A percentile compares a stretch with the other conserved stretches of the same genome.
Evolutionary conservation across 2,113 vertebrate species (phyloP).

Genomic region (Burhinus oedicnemus): DNA sequence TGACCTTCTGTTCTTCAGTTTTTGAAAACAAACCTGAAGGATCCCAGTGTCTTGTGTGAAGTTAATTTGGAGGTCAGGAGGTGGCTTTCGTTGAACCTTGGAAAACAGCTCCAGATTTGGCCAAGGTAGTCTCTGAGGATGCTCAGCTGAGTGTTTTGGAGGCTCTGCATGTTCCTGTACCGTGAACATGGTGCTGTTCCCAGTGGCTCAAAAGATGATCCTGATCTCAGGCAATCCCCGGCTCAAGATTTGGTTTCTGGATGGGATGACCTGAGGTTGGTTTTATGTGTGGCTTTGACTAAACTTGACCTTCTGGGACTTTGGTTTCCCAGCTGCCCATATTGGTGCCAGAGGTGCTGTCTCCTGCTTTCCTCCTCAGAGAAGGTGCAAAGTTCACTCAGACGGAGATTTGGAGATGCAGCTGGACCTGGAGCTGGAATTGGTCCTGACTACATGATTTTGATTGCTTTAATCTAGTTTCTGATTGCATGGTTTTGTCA

Average conservation of each 20-base stretch:
- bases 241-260: background rate
- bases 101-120: background rate
- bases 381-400: background rate
- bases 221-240: background rate
- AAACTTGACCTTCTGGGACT: background rate
- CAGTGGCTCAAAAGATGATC: background rate
- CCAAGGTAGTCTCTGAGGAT: background rate
- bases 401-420: background rate
- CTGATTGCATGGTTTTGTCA: background rate
- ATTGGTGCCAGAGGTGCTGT: background rate
- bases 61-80: background rate
- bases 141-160: background rate
- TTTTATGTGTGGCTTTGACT: background rate
- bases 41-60: accelerated
- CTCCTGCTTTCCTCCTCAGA: background rate
- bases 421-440: background rate
- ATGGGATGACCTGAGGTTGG: background rate
- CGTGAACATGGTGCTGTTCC: accelerated
- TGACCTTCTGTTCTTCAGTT: background rate
- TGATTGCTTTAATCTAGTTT: background rate
- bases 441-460: background rate
- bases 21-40: background rate
- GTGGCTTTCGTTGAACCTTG: background rate
- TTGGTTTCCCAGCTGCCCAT: background rate
- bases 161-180: background rate